Base-by-base conservation (phyloP, 2,797 vertebrate species). In the Syngnathus rostellatus region DNA sequence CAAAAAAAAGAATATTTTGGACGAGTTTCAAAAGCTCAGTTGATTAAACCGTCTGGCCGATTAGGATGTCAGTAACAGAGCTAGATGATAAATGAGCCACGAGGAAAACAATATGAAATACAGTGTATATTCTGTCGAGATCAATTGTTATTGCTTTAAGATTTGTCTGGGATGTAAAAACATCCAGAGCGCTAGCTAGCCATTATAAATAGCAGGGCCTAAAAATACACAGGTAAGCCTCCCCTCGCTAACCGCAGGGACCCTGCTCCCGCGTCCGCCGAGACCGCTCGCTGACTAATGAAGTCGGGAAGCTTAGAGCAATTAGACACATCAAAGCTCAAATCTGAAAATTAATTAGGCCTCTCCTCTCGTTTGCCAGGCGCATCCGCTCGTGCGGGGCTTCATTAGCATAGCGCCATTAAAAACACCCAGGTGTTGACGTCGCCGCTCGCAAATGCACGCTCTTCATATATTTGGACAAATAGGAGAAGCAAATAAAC, bases 241-340 rank as follows among this genome's bases (percentile, higher is more conserved):
- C 72, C 74, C 17, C 73, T 70, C 55, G 12, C 81, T 76, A 82
- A 88, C 86, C 81, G 46, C 85, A 75, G 89, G 88, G 83, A 86
- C 79, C 81, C 72, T 45, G 75, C 80, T 75, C 65, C 74, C 67
- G 67, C 72, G 83, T 90, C 86, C 87, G 81, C 80, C 39, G 77
- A 88, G 81, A 85, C 85, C 88, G 82, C 84, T 75, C 76, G 74
- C 79, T 72, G 80, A 84, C 88, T 90, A 90, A 91, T 89, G 88
- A 91, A 90, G 87, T 89, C 79, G 85, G 82, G 86, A 90, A 88
- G 89, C 89, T 90, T 89, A 87, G 84, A 88, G 88, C 89, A 91
- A 92, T 92, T 91, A 91, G 87, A 88, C 86, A 91, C 91, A 92
- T 92, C 90, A 92, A 92, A 92, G 90, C 87, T 82, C 62, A 80